phyloP scores from a whole-genome alignment of 2,797 vertebrate genomes.

The Jordanella pulchra region DNA sequence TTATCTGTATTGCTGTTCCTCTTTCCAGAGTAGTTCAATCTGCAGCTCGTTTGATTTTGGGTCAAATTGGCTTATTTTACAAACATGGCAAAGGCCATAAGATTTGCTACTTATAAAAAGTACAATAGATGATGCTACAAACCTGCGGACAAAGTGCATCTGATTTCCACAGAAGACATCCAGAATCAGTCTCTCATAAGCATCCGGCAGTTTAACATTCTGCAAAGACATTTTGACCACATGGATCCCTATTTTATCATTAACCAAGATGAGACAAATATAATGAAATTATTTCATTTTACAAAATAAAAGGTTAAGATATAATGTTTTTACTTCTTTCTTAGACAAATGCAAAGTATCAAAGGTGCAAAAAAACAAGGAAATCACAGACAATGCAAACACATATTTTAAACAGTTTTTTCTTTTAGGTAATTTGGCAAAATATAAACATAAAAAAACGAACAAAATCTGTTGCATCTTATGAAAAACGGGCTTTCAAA shows the following conservation, averaged over 20 bases:
- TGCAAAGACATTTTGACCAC: slow-evolving; percentile 42
- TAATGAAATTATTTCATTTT: background rate
- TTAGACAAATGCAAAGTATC: background rate
- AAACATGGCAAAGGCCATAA: too few species aligned
- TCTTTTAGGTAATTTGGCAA: too few species aligned
- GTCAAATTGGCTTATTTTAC: too few species aligned
- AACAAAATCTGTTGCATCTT: background rate
- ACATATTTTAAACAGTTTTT: background rate
- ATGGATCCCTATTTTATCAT: background rate
- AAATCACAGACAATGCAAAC: background rate
- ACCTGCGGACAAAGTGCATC: slow-evolving; percentile 93
- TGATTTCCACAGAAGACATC: slow-evolving; percentile 91
- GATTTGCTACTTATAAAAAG: too few species aligned
- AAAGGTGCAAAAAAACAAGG: background rate
- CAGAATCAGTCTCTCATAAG: slow-evolving; percentile 88
- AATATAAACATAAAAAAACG: background rate
- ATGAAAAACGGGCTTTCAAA: background rate
- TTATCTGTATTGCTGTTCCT: too few species aligned
- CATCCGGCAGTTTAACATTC: slow-evolving; percentile 88
- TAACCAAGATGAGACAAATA: background rate
- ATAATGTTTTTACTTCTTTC: background rate
- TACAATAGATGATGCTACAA: background rate
- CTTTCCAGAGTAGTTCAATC: background rate
- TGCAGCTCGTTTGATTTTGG: too few species aligned
- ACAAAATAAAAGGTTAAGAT: background rate